Evolutionary conservation across 2,888 invertebrate species (phyloP).

Genomic region (Gastracanthus pulcherrimus): DNA sequence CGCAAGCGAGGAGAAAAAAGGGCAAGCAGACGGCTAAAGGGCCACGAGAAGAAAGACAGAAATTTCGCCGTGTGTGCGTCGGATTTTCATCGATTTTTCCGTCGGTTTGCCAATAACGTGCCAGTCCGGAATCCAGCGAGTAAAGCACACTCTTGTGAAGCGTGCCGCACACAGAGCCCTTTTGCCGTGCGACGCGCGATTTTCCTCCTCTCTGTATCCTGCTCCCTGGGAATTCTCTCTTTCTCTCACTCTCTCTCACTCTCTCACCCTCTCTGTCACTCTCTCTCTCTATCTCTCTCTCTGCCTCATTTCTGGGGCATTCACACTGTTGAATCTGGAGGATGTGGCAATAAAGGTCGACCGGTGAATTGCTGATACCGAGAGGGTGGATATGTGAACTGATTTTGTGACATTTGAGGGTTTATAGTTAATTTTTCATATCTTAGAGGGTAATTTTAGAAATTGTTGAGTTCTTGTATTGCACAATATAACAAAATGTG

Average conservation of each 20-base stretch:
- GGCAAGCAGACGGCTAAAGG: not conserved
- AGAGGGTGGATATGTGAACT: too few relatives aligned
- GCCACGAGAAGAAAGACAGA: not conserved
- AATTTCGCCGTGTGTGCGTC: not conserved
- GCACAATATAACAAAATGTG: too few relatives aligned
- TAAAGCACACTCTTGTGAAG: slow-evolving; percentile 50
- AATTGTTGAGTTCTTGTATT: too few relatives aligned
- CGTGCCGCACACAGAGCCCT: not conserved
- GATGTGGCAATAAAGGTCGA: not conserved
- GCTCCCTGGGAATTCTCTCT: not conserved
- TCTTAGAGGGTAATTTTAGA: too few relatives aligned
- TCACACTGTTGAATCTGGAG: not conserved
- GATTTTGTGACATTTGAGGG: too few relatives aligned
- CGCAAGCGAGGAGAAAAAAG: not conserved
- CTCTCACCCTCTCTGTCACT: slow-evolving; percentile 50
- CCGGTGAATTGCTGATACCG: not conserved
- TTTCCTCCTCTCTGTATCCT: not conserved
- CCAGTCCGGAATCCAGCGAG: slow-evolving; percentile 60
- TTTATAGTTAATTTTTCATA: too few relatives aligned
- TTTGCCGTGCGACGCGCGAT: not conserved
- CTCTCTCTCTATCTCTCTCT: slow-evolving; percentile 26
- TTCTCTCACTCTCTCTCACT: slow-evolving; percentile 44
- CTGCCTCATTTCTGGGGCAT: not conserved
- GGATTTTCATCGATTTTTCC: slow-evolving; percentile 69
- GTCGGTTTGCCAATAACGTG: slow-evolving; percentile 70